Conservation (phyloP, 2,113 vertebrate species). For the Synodontis membranacea region DNA sequence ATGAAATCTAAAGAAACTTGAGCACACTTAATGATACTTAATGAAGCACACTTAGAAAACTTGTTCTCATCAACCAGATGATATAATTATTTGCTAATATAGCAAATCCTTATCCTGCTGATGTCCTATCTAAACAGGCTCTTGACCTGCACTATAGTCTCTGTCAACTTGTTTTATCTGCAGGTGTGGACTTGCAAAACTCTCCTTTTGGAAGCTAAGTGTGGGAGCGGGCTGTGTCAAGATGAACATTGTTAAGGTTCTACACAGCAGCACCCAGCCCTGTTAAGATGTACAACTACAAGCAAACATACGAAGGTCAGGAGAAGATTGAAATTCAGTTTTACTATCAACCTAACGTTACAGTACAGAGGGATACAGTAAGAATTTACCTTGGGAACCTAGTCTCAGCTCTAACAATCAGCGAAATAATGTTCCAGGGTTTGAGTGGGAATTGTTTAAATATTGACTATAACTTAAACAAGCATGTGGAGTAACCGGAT, state of each 20-base stretch:
- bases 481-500: slow-evolving; percentile 33
- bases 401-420: slow-evolving; percentile 25
- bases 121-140: not conserved
- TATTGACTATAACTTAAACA: slow-evolving; percentile 41
- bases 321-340: slow-evolving; percentile 15
- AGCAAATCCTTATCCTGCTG: no score
- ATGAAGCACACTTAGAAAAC: not conserved
- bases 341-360: not conserved
- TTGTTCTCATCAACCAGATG: not conserved
- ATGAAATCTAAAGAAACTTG: not conserved
- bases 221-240: slow-evolving; percentile 38
- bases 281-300: slow-evolving; percentile 25
- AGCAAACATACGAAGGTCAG: slow-evolving; percentile 7
- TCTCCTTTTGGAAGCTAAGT: not conserved
- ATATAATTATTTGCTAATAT: not conserved
- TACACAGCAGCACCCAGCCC: not conserved
- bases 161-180: slow-evolving; percentile 6
- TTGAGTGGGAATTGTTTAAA: slow-evolving; percentile 29
- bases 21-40: not conserved
- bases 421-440: slow-evolving; percentile 12
- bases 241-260: slow-evolving; percentile 23
- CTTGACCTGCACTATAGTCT: not conserved
- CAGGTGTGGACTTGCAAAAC: slow-evolving; percentile 18
- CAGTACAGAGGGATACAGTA: not conserved
- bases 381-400: not conserved